Evolutionary conservation across 2,888 invertebrate genomes (phyloP), one percentile per base, ranked within the genome.

Genomic region (Zelleria hepariella): DNA sequence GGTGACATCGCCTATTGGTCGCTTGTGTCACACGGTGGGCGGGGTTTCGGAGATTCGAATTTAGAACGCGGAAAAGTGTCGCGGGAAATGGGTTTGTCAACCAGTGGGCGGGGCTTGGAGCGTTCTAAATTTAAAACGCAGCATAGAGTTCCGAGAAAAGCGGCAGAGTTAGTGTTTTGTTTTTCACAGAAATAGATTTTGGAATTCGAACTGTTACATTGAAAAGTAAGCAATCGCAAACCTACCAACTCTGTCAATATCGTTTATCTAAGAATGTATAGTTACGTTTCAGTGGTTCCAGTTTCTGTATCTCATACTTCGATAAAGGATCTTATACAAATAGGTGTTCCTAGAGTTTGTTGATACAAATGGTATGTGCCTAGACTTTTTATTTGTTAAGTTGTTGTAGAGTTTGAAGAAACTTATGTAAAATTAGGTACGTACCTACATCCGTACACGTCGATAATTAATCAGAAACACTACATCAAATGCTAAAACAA

Each of bases 1-100:
- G 71, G 87, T 75, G 88, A 87, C 88, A 87, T 82, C 69, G 68
- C 70, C 68, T 66, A 84, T 87, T 88, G 86, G 87, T 72, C 66
- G 66, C 60, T 73, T 71, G 72, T 86, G 87, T 88, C 87, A 83
- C 80, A 71, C 63, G 64, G 62, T 63, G 66, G 86, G 86, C 75
- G 84, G 75, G 68, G 73, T 67, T 65, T 65, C 58, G 7, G 63
- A 42, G 64, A 66, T 75, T 78, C 75, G 69, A 75, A 76, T 78
- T 82, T 78, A 73, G 23, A 51, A 21, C 8, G 32, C 32, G 0
- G 32, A 42, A 42, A 42, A 42, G 32, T 42, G 32, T 42, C 32
- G 32, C 32, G 32, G 32, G 4, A 42, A 42, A 42, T 42, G 32
- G 15, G 10, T 42, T 42, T 86, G 87, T 88, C 87, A 82, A 80